phyloP scores from a whole-genome alignment of 2,888 invertebrate genomes.

The Hydriomena furcata region DNA sequence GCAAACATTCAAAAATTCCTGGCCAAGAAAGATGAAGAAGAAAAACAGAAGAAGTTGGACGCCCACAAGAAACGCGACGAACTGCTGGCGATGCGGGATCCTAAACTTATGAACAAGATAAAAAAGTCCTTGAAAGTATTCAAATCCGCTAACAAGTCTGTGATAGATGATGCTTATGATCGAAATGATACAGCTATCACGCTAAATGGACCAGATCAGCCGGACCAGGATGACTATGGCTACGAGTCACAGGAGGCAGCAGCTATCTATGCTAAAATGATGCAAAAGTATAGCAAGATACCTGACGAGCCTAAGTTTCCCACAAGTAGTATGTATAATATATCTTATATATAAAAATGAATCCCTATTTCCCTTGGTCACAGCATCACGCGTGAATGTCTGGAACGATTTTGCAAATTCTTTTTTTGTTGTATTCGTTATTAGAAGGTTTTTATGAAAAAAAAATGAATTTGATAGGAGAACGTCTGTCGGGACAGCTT shows the following conservation, averaged over 20 bases:
- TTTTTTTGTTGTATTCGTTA: too few relatives aligned
- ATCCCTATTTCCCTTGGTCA: too few relatives aligned
- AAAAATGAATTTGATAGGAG: too few relatives aligned
- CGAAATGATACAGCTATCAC: conserved; percentile 90
- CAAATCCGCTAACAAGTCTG: conserved; percentile 95
- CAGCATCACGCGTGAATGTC: too few relatives aligned
- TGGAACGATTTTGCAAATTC: too few relatives aligned
- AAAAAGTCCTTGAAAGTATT: conserved; percentile 92
- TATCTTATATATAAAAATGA: too few relatives aligned
- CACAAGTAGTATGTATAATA: conserved; percentile 59
- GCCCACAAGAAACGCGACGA: conserved; percentile 87
- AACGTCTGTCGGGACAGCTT: too few relatives aligned
- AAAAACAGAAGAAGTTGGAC: conserved; percentile 85
- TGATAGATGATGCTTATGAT: conserved; percentile 91
- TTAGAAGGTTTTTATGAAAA: too few relatives aligned
- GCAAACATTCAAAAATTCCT: conserved; percentile 92
- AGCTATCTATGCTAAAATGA: conserved; percentile 91
- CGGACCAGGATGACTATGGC: conserved; percentile 96
- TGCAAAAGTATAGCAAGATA: conserved; percentile 90
- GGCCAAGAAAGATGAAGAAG: conserved; percentile 92
- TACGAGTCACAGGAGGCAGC: conserved; percentile 93
- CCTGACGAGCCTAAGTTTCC: conserved; percentile 89
- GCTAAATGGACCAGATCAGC: conserved; percentile 88
- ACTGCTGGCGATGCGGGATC: conserved; percentile 86
- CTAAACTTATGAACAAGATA: conserved; percentile 89